These are phyloP conservation scores for Caenorhabditis sp. DNA, from an alignment of 2,888 invertebrate species.

Conservation along the genomic window DNA sequence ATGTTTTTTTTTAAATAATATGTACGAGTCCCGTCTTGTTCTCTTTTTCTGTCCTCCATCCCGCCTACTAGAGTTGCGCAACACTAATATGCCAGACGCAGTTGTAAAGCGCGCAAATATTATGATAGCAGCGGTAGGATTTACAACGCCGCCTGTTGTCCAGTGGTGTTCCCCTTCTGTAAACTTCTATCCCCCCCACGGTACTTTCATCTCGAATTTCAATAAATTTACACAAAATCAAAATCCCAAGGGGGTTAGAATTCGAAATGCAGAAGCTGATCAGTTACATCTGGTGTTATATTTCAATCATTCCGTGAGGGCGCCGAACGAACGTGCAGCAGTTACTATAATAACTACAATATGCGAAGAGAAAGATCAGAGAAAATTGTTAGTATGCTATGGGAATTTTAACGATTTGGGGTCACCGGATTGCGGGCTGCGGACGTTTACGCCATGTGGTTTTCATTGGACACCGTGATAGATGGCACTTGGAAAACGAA, in stretches of 20 bases:
- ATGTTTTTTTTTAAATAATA: not conserved
- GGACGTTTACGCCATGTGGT: constrained; percentile 19
- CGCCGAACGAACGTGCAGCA: constrained; percentile 12
- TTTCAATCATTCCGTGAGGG: constrained; percentile 39
- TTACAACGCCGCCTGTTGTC: constrained; percentile 37
- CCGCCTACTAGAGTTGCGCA: constrained; percentile 20
- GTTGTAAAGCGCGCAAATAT: constrained; percentile 54
- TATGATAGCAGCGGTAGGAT: constrained; percentile 36
- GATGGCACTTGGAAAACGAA: constrained; percentile 1
- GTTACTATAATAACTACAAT: constrained; percentile 24
- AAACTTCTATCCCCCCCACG: not conserved
- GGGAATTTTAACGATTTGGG: constrained; percentile 22
- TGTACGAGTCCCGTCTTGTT: not conserved
- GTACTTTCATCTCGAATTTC: constrained; percentile 27
- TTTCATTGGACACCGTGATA: constrained; percentile 5
- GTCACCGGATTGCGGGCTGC: not conserved
- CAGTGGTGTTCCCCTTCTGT: constrained; percentile 29
- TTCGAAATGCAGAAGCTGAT: constrained; percentile 28
- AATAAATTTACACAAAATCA: constrained; percentile 29
- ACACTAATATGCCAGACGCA: constrained; percentile 26
- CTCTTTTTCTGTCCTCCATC: constrained; percentile 7
- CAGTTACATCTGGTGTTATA: constrained; percentile 57
- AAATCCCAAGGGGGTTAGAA: no score
- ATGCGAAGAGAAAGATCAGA: constrained; percentile 10
- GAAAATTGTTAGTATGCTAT: not conserved